These are phyloP conservation scores for Vulpes lagopus DNA, from an alignment of 2,113 vertebrate genomes.

Conservation along the genomic window DNA sequence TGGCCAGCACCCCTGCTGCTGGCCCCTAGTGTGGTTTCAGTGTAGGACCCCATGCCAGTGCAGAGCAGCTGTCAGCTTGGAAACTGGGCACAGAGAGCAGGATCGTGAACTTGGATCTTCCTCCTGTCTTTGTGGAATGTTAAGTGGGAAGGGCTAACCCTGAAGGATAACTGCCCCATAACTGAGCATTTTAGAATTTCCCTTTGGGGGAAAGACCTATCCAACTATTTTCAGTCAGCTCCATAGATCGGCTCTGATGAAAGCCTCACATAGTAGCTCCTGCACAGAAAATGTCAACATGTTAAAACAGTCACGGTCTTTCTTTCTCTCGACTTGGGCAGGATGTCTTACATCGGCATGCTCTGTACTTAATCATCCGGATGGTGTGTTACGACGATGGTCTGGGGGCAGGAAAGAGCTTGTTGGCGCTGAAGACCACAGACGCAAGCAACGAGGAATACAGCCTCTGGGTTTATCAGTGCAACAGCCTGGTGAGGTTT, in stretches of 20 bases:
- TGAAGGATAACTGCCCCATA: not conserved
- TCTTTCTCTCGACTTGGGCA: slow-evolving; percentile 74
- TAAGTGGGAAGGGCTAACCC: not conserved
- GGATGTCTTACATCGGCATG: slow-evolving; percentile 96
- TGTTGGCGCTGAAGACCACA: slow-evolving; percentile 96
- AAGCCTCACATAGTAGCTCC: not conserved
- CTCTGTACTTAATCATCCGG: slow-evolving; percentile 95
- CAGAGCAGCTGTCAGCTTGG: not conserved
- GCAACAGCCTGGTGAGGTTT: slow-evolving; percentile 93
- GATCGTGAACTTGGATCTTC: not conserved
- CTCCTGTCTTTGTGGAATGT: not conserved
- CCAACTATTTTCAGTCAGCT: not conserved
- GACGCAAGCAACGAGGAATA: slow-evolving; percentile 92
- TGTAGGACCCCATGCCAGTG: fast-evolving
- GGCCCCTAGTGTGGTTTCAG: not conserved
- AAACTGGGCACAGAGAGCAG: not conserved
- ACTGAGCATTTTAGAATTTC: not conserved
- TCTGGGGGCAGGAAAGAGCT: slow-evolving; percentile 95
- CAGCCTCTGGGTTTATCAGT: slow-evolving; percentile 99
- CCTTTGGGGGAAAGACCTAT: not conserved
- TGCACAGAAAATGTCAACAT: not conserved
- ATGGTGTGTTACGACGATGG: slow-evolving; percentile 99
- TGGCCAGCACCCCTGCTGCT: not conserved
- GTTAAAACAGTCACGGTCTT: too few relatives aligned
- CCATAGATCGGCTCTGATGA: not conserved